Evolutionary conservation across 1,140 invertebrate genomes (phyloP), one percentile per base, ranked within the genome.

Genomic region (Cotesia vestalis): DNA sequence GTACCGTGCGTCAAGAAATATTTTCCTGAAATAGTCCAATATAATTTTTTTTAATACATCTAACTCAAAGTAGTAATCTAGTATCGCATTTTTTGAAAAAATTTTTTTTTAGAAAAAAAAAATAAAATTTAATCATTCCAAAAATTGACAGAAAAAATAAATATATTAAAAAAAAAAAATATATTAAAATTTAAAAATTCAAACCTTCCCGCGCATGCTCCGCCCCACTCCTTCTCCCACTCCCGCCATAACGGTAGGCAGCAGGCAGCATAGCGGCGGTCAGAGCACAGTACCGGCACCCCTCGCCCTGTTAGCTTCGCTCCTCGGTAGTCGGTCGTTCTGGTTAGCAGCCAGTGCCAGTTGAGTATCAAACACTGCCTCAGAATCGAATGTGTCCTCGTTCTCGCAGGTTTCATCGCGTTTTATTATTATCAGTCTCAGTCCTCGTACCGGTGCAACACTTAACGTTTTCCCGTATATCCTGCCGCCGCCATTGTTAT

Each of bases 331-430:
- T 64, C 71, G 64, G 17, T 51, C 36, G 27, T 17, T 27, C 27
- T 27, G 27, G 27, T 27, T 27, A 27, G 27, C 27, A 27, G 27
- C 27, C 27, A 27, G 27, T 27, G 27, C 27, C 57, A 57, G 62
- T 63, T 53, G 55, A n/a, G 40, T n/a, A 14, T 20, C 14, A 52
- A n/a, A 40, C 5, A 14, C 38, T 4, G 14, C 27, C 59, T 75
- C 76, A 77, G 74, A 77, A 74, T 77, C 59, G 74, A 62, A 77
- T 75, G 73, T 77, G 72, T 71, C 61, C 61, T 77, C 71, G 70
- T 40, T 51, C 66, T 66, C 46, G 55, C 14, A 76, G 69, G 46
- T 27, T 69, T 59, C 51, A 60, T 51, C 66, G 60, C 70, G 67
- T 73, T 73, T 53, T 72, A 27, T 27, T 27, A 27, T 27, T 27